Conservation (phyloP, 2,797 vertebrate species). For the Sebastiscus tertius region DNA sequence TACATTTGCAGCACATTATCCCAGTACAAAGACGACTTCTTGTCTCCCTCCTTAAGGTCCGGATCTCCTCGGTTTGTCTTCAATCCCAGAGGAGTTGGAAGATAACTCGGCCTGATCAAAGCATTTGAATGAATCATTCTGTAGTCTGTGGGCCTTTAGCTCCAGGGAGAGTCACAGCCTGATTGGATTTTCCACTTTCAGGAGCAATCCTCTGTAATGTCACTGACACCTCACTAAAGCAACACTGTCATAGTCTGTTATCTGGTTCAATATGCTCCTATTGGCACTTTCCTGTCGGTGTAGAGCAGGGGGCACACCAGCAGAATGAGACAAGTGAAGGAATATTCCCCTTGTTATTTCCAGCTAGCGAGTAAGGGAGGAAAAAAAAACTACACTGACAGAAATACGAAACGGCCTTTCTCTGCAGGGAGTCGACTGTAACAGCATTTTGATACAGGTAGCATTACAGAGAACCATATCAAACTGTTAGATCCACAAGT, state of each 20-base stretch:
- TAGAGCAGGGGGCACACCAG: constrained; percentile 41
- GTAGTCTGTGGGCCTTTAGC: constrained; percentile 49
- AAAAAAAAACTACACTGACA: constrained; percentile 43
- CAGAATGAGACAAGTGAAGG: constrained; percentile 59
- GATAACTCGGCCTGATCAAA: constrained; percentile 63
- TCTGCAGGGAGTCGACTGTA: constrained; percentile 43
- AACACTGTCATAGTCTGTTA: constrained; percentile 66
- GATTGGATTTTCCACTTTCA: constrained; percentile 79
- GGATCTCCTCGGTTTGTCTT: constrained; percentile 51
- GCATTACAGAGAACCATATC: constrained; percentile 17
- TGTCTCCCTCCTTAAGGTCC: constrained; percentile 13
- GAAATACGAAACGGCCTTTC: constrained; percentile 39
- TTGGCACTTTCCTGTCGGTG: constrained; percentile 68
- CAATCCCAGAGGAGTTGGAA: constrained; percentile 38
- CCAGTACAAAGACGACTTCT: constrained; percentile 16
- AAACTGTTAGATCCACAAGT: constrained; percentile 40
- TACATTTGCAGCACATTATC: background rate
- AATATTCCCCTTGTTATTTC: constrained; percentile 62
- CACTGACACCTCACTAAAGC: constrained; percentile 67
- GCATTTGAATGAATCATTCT: constrained; percentile 70
- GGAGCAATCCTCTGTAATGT: constrained; percentile 69
- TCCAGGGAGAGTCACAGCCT: constrained; percentile 62
- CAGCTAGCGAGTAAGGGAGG: constrained; percentile 9
- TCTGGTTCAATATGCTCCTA: constrained; percentile 69
- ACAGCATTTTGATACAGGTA: constrained; percentile 42